Conservation (phyloP, 2,113 vertebrate species). For the Mustela lutreola region DNA sequence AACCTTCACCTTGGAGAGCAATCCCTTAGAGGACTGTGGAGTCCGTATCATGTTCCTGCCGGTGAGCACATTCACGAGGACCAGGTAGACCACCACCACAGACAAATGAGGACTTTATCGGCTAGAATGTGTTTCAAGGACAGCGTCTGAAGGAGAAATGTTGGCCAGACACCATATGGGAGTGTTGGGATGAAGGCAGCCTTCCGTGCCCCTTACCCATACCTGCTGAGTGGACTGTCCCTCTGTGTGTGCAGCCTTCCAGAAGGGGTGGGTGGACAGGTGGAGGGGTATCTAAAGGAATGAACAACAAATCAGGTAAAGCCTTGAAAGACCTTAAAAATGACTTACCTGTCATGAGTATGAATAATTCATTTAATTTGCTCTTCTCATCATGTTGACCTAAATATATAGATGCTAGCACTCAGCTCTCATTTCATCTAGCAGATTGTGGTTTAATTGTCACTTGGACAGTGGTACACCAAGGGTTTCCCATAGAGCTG, state of each 20-base stretch:
- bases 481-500: neutral
- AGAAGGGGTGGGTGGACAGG: too few relatives aligned
- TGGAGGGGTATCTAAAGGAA: neutral
- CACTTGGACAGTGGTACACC: too few relatives aligned
- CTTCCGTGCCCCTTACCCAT: accelerated
- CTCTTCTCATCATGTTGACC: neutral
- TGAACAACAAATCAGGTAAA: neutral
- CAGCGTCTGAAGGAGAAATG: neutral
- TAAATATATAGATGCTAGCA: neutral
- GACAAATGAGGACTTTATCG: neutral
- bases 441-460: neutral
- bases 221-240: neutral
- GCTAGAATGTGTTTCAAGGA: neutral
- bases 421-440: neutral
- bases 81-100: neutral
- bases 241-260: neutral
- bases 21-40: neutral
- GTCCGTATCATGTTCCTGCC: neutral
- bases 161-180: neutral
- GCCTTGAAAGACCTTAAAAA: neutral
- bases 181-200: neutral
- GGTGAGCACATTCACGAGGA: neutral
- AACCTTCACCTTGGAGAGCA: neutral
- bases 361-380: neutral
- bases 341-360: neutral